These are phyloP conservation scores for Archocentrus centrarchus DNA, from an alignment of 2,113 vertebrate genomes.

Conservation along the genomic window DNA sequence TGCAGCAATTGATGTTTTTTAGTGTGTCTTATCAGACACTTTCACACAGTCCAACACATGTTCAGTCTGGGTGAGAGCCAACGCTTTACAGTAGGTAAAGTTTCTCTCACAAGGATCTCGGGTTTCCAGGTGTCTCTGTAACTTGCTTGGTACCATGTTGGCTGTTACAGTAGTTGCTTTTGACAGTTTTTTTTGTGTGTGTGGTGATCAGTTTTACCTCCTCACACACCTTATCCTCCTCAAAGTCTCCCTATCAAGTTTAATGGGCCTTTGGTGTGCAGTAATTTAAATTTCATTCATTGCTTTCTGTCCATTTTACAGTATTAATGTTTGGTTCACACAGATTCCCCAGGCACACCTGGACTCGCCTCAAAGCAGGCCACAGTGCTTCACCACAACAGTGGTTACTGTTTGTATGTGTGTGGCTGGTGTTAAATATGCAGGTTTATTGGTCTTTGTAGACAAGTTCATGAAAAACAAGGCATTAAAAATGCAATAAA, in stretches of 20 bases:
- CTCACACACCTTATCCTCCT: not conserved
- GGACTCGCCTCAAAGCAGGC: not conserved
- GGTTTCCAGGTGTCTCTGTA: slow-evolving; percentile 1
- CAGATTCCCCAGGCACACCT: not conserved
- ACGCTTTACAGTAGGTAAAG: not conserved
- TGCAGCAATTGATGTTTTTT: not conserved
- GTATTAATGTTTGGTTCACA: not conserved
- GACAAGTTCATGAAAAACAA: too few relatives aligned
- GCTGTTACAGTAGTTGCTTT: not conserved
- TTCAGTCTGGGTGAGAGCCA: not conserved
- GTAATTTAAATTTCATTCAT: slow-evolving; percentile 7
- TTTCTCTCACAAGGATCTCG: not conserved
- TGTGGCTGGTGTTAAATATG: too few relatives aligned
- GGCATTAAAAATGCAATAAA: too few relatives aligned
- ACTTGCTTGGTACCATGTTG: not conserved
- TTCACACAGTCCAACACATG: not conserved
- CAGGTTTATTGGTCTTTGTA: too few relatives aligned
- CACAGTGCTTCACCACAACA: too few relatives aligned
- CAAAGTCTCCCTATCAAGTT: not conserved
- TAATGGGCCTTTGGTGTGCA: not conserved
- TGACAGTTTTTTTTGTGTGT: too few relatives aligned
- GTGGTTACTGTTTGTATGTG: too few relatives aligned
- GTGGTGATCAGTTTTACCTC: slow-evolving; percentile 1
- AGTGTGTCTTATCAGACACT: not conserved
- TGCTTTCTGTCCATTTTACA: not conserved